phyloP scores from a whole-genome alignment of 2,113 vertebrate genomes.

The Azemiops feae region DNA sequence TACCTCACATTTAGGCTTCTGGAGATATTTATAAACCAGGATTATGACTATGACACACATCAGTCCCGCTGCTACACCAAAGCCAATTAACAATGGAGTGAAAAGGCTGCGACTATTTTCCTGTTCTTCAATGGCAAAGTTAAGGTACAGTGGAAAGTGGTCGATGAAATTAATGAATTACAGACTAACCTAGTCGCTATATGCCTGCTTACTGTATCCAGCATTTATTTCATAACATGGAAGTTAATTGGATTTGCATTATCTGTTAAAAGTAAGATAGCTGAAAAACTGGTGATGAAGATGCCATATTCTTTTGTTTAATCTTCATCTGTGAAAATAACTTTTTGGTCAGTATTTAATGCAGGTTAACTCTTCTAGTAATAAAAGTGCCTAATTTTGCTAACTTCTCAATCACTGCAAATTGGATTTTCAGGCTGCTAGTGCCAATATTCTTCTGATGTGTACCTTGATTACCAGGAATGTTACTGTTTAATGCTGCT shows the following conservation, averaged over 20 bases:
- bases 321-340: conserved; percentile 37
- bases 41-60: too few relatives aligned
- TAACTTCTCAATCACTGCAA: conserved; percentile 24
- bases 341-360: conserved; percentile 43
- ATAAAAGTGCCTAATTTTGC: conserved; percentile 59
- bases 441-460: conserved; percentile 44
- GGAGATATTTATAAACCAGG: too few relatives aligned
- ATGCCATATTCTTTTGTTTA: background rate
- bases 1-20: too few relatives aligned
- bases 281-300: conserved; percentile 19
- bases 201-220: background rate
- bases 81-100: too few relatives aligned
- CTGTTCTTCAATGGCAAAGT: too few relatives aligned
- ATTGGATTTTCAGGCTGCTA: conserved; percentile 49
- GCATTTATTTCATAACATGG: conserved; percentile 26
- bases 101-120: too few relatives aligned
- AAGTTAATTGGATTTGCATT: background rate
- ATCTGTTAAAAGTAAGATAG: conserved; percentile 29
- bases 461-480: conserved; percentile 44
- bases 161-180: too few relatives aligned
- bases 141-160: too few relatives aligned
- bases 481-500: conserved; percentile 41
- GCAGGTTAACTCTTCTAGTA: conserved; percentile 8
- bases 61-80: too few relatives aligned
- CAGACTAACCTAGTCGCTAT: background rate